These are phyloP conservation scores for Syncerus caffer DNA, from an alignment of 2,797 vertebrate genomes.

Conservation along the genomic window DNA sequence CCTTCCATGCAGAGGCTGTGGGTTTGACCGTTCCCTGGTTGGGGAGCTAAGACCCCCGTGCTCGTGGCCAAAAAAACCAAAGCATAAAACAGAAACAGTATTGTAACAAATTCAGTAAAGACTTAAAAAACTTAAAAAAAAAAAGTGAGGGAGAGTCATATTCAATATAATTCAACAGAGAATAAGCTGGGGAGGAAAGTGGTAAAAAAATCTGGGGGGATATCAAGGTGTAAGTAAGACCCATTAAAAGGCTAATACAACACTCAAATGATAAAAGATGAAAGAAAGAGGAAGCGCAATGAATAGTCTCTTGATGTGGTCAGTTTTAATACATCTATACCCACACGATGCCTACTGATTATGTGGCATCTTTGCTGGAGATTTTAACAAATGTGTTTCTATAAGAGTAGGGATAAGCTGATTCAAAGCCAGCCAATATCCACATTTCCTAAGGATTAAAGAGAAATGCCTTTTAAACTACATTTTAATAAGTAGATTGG, in stretches of 20 bases:
- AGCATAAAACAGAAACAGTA: not conserved
- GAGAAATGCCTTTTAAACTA: not conserved
- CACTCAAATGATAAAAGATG: not conserved
- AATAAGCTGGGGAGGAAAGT: not conserved
- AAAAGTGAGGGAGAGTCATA: not conserved
- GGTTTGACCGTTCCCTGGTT: not conserved
- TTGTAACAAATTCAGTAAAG: not conserved
- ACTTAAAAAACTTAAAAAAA: not conserved
- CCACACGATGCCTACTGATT: fast-evolving
- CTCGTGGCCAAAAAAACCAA: not conserved
- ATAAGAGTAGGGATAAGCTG: not conserved
- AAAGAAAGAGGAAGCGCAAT: not conserved
- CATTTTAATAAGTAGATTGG: not conserved
- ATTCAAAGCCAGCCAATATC: not conserved
- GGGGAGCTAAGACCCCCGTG: not conserved
- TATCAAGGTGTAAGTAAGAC: not conserved
- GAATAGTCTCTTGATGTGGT: not conserved
- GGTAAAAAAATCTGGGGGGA: not conserved
- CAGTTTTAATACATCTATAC: not conserved
- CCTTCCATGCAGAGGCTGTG: not conserved
- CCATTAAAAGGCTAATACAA: not conserved
- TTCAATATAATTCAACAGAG: not conserved
- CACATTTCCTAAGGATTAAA: not conserved
- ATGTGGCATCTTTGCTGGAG: not conserved
- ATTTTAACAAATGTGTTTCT: not conserved